Evolutionary conservation across 2,797 vertebrate genomes (phyloP).

Genomic region (Catamblyrhynchus diadema): DNA sequence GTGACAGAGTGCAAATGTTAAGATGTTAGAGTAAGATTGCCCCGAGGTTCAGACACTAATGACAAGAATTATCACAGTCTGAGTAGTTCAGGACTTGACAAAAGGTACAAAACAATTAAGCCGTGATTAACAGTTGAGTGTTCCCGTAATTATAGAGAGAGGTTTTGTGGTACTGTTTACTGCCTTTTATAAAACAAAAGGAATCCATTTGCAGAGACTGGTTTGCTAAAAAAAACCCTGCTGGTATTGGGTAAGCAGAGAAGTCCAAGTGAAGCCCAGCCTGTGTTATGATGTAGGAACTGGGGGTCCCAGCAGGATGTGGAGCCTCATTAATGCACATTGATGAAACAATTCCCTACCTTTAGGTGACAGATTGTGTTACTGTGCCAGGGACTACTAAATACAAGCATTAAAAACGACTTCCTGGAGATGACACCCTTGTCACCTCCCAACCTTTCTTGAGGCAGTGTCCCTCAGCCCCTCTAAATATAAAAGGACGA

Average conservation of each 20-base stretch:
- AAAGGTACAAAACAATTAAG: conserved; percentile 51
- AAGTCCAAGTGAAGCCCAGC: not conserved
- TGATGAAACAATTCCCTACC: not conserved
- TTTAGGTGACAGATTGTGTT: not conserved
- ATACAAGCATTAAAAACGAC: not conserved
- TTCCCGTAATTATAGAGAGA: not conserved
- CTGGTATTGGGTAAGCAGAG: not conserved
- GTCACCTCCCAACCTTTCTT: not conserved
- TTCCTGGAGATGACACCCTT: not conserved
- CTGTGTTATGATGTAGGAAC: not conserved
- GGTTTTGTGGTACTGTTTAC: not conserved
- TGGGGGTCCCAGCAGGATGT: not conserved
- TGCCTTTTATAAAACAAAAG: not conserved
- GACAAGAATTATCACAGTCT: conserved; percentile 13
- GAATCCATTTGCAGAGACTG: not conserved
- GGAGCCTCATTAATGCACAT: not conserved
- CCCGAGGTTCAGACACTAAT: conserved; percentile 2
- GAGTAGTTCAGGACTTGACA: conserved; percentile 8
- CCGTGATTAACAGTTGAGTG: not conserved
- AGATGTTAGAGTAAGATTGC: not conserved
- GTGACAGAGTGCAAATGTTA: not conserved
- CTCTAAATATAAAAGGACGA: not conserved
- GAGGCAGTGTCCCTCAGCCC: not conserved
- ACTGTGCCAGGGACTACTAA: not conserved
- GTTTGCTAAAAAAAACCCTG: not conserved